Evolutionary conservation across 2,113 vertebrate genomes (phyloP), one percentile per base, ranked within the genome.

Genomic region (Pelmatolapia mariae): DNA sequence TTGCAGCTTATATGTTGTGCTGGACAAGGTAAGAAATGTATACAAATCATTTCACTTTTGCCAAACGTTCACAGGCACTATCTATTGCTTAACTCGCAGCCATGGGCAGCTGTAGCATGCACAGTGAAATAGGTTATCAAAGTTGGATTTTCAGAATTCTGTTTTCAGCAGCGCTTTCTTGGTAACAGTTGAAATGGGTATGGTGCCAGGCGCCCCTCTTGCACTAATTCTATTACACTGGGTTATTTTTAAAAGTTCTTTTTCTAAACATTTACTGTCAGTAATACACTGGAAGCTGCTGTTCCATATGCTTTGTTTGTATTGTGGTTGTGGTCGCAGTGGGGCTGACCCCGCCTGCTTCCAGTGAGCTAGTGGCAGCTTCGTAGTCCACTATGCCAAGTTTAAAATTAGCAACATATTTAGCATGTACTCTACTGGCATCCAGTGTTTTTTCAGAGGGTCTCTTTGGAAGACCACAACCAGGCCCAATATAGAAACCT

Each of bases 371-470:
- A 93, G 95, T 96, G 96, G 97, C 96, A 96, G 96, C 94, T 95
- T 94, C 92, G 91, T 94, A 94, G 96, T 96, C 96, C 66, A 91
- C 94, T 93, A 92, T 94, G 96, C 97, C 97, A 97, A 97, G 97
- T 92, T 93, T 96, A 97, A 98, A 99, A 98, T 99, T 98, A 97
- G 98, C 95, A 98, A 97, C 97, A 98, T 98, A 98, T 98, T 97
- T 97, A 92, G 94, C 97, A 96, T 97, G 96, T 96, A 97, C 96
- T 96, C 94, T 85, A 93, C 91, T 97, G 96, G 96, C 97, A 97
- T 97, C 96, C 95, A 86, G 95, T 94, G 91, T 95, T 96, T 93
- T 83, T 94, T 91, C 91, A 94, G 96, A 97, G 95, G 87, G 96
- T 96, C 95, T 96, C 82, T 88, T 94, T 95, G 93, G 95, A 96